These are phyloP conservation scores for Telmatherina bonti DNA, from an alignment of 2,797 vertebrate genomes.

Conservation along the genomic window DNA sequence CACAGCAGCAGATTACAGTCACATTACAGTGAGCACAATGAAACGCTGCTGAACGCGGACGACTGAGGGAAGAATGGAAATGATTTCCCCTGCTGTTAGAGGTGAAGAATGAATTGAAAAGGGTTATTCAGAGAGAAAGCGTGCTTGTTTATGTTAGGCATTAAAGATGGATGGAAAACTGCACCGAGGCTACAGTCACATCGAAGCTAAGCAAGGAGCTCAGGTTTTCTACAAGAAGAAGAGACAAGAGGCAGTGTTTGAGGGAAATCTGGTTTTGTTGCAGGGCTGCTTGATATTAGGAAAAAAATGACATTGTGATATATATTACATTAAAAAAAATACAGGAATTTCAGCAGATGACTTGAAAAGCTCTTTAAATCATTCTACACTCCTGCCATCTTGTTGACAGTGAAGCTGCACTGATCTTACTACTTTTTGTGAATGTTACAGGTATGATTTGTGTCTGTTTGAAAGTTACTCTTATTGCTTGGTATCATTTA, in stretches of 20 bases:
- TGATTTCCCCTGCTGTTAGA: slow-evolving; percentile 49
- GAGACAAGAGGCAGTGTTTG: background rate
- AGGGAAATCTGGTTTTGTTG: background rate
- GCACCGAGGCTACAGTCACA: slow-evolving; percentile 1
- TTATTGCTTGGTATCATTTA: no score
- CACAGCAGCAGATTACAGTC: slow-evolving; percentile 67
- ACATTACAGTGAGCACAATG: slow-evolving; percentile 69
- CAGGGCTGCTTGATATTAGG: no score
- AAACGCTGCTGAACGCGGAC: slow-evolving; percentile 32
- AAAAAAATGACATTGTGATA: no score
- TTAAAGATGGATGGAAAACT: slow-evolving; percentile 13
- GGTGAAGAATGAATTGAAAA: slow-evolving; percentile 51
- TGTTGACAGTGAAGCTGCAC: no score
- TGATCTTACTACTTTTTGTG: no score
- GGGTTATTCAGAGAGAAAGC: slow-evolving; percentile 53
- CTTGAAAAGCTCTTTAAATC: no score
- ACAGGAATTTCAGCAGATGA: no score
- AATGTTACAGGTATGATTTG: no score
- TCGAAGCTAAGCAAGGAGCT: slow-evolving; percentile 8
- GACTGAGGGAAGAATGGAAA: slow-evolving; percentile 40
- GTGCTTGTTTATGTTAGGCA: slow-evolving; percentile 51
- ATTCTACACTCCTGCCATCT: no score
- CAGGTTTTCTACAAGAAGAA: slow-evolving; percentile 1
- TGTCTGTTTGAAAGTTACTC: no score
- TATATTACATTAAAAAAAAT: no score